Percentiles rank a stretch among this genome's conserved stretches.
Conservation (phyloP, 2,888 invertebrate genomes). For the Acholoe squamosa region DNA sequence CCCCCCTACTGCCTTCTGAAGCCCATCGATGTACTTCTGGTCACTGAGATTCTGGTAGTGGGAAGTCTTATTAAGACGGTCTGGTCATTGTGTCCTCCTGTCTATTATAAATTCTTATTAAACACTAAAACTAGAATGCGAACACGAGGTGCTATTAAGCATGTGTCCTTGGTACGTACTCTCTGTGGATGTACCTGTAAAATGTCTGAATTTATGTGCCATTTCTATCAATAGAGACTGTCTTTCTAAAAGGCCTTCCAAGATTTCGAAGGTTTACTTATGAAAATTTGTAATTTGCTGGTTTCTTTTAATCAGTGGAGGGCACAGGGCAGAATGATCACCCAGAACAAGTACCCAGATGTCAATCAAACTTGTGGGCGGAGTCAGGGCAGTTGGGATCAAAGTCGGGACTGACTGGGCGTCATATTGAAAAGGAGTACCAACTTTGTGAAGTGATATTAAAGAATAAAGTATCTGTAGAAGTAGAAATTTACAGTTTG, state of each 20-base stretch:
- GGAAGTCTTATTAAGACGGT: neutral
- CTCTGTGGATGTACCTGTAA: too few species aligned
- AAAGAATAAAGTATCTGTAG: neutral
- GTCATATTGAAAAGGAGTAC: conserved; percentile 59
- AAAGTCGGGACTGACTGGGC: conserved; percentile 51
- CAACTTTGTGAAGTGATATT: neutral
- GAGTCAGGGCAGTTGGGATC: conserved; percentile 7
- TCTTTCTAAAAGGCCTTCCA: too few species aligned
- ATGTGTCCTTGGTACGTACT: too few species aligned
- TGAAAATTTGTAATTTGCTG: neutral
- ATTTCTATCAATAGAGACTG: too few species aligned
- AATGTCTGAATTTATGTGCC: too few species aligned
- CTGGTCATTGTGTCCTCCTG: neutral
- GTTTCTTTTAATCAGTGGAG: neutral
- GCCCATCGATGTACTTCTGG: neutral
- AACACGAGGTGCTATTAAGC: too few species aligned
- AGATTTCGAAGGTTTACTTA: neutral
- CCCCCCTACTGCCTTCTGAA: neutral
- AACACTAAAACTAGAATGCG: too few species aligned
- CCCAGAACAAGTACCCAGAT: neutral
- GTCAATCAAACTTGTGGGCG: conserved; percentile 51
- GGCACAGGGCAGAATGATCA: conserved; percentile 34
- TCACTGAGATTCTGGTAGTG: neutral
- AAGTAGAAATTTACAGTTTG: neutral
- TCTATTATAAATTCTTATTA: too few species aligned